phyloP scores from a whole-genome alignment of 2,113 vertebrate species.

The Rhineura floridana region DNA sequence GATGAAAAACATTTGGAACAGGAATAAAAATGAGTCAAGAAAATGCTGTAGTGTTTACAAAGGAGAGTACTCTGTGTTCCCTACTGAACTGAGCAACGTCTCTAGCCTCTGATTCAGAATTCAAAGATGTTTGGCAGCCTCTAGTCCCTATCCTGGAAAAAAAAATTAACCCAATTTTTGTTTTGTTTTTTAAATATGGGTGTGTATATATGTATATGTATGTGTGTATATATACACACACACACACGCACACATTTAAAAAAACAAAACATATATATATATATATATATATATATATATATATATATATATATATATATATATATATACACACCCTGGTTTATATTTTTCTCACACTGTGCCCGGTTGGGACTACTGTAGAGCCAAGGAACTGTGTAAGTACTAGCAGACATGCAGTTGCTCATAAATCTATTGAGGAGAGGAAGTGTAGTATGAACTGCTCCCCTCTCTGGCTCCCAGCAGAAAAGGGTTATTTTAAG shows the following conservation, averaged over 20 bases:
- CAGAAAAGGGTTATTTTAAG: not conserved
- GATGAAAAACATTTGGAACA: constrained; percentile 42
- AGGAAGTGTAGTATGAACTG: not conserved
- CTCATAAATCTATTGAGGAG: not conserved
- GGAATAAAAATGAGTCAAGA: constrained; percentile 49
- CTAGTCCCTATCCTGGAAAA: not conserved
- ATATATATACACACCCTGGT: rapidly evolving
- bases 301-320: not conserved
- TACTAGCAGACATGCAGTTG: not conserved
- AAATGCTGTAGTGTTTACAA: constrained; percentile 32
- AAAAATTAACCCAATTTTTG: no score
- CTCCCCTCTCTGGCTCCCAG: not conserved
- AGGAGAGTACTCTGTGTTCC: constrained; percentile 2
- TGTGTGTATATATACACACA: no score
- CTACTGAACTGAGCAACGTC: not conserved
- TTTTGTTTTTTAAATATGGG: no score
- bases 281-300: no score
- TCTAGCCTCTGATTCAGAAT: constrained; percentile 18
- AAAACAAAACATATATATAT: no score
- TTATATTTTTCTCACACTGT: not conserved
- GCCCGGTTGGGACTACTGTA: not conserved
- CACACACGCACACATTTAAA: no score
- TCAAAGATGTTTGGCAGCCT: not conserved
- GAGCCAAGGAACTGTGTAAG: not conserved
- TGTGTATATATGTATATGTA: no score